These are phyloP conservation scores for Callionymus lyra DNA, from an alignment of 2,113 vertebrate genomes.

Conservation along the genomic window DNA sequence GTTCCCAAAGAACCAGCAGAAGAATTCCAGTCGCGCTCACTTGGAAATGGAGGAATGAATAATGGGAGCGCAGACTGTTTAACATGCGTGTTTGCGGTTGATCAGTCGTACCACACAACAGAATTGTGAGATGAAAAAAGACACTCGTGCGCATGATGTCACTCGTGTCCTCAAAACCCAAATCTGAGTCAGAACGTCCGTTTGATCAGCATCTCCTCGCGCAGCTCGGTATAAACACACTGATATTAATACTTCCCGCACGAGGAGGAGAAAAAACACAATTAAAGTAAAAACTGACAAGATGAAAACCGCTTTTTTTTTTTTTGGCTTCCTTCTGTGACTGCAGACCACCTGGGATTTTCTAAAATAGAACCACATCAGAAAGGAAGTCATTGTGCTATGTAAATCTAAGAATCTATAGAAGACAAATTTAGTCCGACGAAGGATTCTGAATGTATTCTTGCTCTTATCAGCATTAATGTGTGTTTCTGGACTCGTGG, in stretches of 20 bases:
- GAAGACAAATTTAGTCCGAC: slow-evolving; percentile 44
- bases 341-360: slow-evolving; percentile 47
- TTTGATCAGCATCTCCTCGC: slow-evolving; percentile 24
- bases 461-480: too few species aligned
- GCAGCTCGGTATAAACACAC: slow-evolving; percentile 11
- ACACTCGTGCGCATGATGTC: slow-evolving; percentile 5
- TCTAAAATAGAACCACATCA: slow-evolving; percentile 51
- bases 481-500: too few species aligned
- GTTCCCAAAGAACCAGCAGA: too few species aligned
- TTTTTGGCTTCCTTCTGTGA: slow-evolving; percentile 40
- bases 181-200: slow-evolving; percentile 6
- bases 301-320: slow-evolving; percentile 34
- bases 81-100: too few species aligned
- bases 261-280: slow-evolving; percentile 1
- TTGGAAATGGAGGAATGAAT: too few species aligned
- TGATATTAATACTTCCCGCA: slow-evolving; percentile 9
- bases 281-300: slow-evolving; percentile 35
- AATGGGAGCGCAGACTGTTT: too few species aligned
- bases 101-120: too few species aligned
- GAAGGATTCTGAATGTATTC: slow-evolving; percentile 1
- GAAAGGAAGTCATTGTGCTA: slow-evolving; percentile 53
- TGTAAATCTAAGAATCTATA: slow-evolving; percentile 22
- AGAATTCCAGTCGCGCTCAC: too few species aligned
- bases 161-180: slow-evolving; percentile 12
- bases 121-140: slow-evolving; percentile 5